A percentile compares a stretch with the other conserved stretches of the same genome.
Conservation (phyloP, 2,888 invertebrate genomes). For the Criorhina ranunculi region DNA sequence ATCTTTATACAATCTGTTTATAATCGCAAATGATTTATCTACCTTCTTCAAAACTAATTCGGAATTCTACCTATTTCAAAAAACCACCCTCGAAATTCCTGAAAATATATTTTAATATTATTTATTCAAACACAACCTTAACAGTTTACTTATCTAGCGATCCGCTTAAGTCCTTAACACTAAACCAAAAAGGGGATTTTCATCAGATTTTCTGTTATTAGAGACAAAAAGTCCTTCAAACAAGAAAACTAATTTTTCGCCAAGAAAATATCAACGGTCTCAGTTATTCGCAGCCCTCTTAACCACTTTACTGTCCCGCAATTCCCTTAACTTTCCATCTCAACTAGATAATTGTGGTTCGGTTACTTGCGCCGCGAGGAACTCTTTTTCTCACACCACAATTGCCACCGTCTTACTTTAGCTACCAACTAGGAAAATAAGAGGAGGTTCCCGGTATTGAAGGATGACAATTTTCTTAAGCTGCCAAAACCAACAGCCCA, state of each 20-base stretch:
- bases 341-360: conserved; percentile 54
- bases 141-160: conserved; percentile 24
- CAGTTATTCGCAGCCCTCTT: not conserved
- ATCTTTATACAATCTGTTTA: not conserved
- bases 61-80: not conserved
- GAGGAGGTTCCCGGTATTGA: conserved; percentile 24
- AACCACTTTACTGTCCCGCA: not conserved
- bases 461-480: conserved; percentile 49
- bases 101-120: conserved; percentile 15
- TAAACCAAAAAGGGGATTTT: conserved; percentile 21
- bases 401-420: not conserved
- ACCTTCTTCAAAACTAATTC: not conserved
- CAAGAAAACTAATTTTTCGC: conserved; percentile 22
- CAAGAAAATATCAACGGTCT: conserved; percentile 15
- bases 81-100: not conserved
- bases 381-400: conserved; percentile 1
- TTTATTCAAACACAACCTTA: conserved; percentile 25
- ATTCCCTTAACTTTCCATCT: conserved; percentile 39
- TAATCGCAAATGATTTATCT: conserved; percentile 1
- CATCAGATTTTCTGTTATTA: conserved; percentile 25
- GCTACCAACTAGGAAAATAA: conserved; percentile 11
- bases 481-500: conserved; percentile 29
- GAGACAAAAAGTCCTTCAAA: conserved; percentile 31
- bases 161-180: conserved; percentile 25
- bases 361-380: conserved; percentile 34